Evolutionary conservation across 2,888 invertebrate species (phyloP).

Genomic region (Acholoe squamosa): DNA sequence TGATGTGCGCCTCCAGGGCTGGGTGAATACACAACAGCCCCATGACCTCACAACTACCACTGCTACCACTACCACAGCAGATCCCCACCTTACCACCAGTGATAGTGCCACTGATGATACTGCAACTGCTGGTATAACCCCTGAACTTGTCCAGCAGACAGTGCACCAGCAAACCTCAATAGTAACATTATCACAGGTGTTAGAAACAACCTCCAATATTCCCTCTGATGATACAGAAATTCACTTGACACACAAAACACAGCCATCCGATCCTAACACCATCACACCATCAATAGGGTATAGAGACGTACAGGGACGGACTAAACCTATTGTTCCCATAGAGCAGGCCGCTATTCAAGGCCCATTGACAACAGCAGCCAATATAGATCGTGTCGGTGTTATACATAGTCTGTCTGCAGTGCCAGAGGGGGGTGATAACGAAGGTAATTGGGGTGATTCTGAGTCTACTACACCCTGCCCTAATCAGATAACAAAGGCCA

Average conservation of each 20-base stretch:
- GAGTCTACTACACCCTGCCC: background rate
- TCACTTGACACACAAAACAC: background rate
- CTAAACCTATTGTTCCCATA: background rate
- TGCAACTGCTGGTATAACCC: background rate
- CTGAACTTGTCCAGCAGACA: too few relatives aligned
- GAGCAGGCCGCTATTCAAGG: background rate
- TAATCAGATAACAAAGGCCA: conserved; percentile 2
- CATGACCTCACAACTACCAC: conserved; percentile 8
- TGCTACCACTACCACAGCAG: background rate
- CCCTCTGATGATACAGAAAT: background rate
- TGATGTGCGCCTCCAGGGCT: too few relatives aligned
- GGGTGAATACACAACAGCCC: background rate
- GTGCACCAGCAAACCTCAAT: too few relatives aligned
- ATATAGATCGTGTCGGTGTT: background rate
- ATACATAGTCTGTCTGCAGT: background rate
- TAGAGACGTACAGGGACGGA: background rate
- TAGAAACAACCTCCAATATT: background rate
- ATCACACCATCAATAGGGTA: background rate
- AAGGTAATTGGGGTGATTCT: background rate
- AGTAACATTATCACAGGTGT: background rate
- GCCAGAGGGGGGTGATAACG: background rate
- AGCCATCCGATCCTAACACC: background rate
- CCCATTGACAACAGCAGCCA: background rate
- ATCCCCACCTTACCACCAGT: background rate
- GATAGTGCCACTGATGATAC: background rate